Percentiles rank a stretch among this genome's conserved stretches.
These are phyloP conservation scores for Andrena marginata DNA, from an alignment of 2,888 invertebrate species.

Conservation along the genomic window DNA sequence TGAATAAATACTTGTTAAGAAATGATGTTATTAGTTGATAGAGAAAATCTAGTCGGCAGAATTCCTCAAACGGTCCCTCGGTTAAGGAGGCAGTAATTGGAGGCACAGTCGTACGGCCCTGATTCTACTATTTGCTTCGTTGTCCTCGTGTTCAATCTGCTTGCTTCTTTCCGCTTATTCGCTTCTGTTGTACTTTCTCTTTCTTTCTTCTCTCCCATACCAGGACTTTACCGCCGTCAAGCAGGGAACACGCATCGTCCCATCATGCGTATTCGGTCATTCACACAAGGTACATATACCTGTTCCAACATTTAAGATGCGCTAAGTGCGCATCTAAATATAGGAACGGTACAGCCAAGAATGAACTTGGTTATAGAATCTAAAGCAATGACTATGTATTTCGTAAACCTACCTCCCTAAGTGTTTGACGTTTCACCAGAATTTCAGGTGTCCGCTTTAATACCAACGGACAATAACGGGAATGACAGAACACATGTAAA, in stretches of 20 bases:
- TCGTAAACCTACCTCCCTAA: not conserved
- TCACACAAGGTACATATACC: conserved; percentile 79
- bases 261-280: conserved; percentile 77
- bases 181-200: conserved; percentile 55
- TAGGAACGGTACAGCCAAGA: conserved; percentile 61
- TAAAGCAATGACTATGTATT: conserved; percentile 36
- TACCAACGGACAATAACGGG: not conserved
- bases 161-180: conserved; percentile 59
- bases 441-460: not conserved
- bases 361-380: conserved; percentile 43
- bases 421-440: not conserved
- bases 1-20: not conserved
- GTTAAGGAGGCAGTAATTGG: not conserved
- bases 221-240: conserved; percentile 65
- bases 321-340: conserved; percentile 75
- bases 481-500: not conserved
- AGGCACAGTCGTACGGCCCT: conserved; percentile 58
- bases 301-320: conserved; percentile 74
- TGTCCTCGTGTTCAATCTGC: conserved; percentile 69
- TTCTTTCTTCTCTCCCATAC: conserved; percentile 61
- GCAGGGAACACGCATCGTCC: conserved; percentile 64
- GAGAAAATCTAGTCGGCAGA: not conserved
- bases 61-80: not conserved
- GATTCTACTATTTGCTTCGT: conserved; percentile 69
- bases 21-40: not conserved